A percentile compares a stretch with the other conserved stretches of the same genome.
Evolutionary conservation across 2,888 invertebrate species (phyloP).

Genomic region (Lingula anatina): DNA sequence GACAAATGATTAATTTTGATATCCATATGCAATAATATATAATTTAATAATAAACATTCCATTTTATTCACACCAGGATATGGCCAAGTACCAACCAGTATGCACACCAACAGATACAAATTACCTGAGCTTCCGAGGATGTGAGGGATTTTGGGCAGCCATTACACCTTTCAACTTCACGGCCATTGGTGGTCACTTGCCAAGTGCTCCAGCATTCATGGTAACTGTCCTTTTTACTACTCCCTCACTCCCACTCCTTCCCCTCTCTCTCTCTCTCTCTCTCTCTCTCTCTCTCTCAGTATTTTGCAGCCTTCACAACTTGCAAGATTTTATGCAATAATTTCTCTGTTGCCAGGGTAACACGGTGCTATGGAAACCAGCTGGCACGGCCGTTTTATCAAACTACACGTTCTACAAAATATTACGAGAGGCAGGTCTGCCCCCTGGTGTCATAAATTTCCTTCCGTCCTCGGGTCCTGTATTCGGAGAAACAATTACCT

Average conservation of each 20-base stretch:
- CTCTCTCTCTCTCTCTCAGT: no score
- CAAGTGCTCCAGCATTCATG: slow-evolving; percentile 59
- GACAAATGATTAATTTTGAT: no score
- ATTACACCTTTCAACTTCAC: slow-evolving; percentile 99
- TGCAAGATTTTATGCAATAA: no score
- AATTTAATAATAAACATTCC: no score
- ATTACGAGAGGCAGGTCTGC: slow-evolving; percentile 91
- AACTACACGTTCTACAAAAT: slow-evolving; percentile 80
- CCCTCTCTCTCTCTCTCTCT: no score
- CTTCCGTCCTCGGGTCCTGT: slow-evolving; percentile 92
- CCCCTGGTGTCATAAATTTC: slow-evolving; percentile 95
- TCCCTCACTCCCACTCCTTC: no score
- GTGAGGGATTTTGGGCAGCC: slow-evolving; percentile 94
- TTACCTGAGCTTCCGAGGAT: slow-evolving; percentile 71
- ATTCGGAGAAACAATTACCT: slow-evolving; percentile 85
- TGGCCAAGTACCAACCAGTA: slow-evolving; percentile 84
- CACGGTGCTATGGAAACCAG: slow-evolving; percentile 94
- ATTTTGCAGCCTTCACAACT: no score
- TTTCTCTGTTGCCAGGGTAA: no score
- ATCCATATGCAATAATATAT: no score
- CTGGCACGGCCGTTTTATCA: slow-evolving; percentile 91
- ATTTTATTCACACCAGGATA: slow-evolving; percentile 77
- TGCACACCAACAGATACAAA: slow-evolving; percentile 79
- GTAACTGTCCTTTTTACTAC: no score
- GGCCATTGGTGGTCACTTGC: slow-evolving; percentile 97